Evolutionary conservation across 2,113 vertebrate genomes (phyloP).

Genomic region (Bos taurus): ARS-UCD2.0 NC_037344.1:72223501-72224000

Average conservation of each 20-base stretch:
- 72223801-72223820: neutral
- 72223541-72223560: neutral
- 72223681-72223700: neutral
- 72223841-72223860: neutral
- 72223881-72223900: neutral
- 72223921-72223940: neutral
- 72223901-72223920: neutral
- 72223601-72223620: neutral
- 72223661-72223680: neutral
- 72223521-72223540: rapidly evolving
- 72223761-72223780: neutral
- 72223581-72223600: neutral
- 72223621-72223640: neutral
- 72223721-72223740: neutral
- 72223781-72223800: neutral
- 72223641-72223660: neutral
- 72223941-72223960: neutral
- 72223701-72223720: neutral
- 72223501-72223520: rapidly evolving
- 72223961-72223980: neutral
- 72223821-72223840: neutral
- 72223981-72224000: neutral
- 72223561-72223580: rapidly evolving
- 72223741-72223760: neutral
- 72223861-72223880: neutral